phyloP scores from a whole-genome alignment of 2,113 vertebrate genomes.

The Ptychochromis oligacanthus region DNA sequence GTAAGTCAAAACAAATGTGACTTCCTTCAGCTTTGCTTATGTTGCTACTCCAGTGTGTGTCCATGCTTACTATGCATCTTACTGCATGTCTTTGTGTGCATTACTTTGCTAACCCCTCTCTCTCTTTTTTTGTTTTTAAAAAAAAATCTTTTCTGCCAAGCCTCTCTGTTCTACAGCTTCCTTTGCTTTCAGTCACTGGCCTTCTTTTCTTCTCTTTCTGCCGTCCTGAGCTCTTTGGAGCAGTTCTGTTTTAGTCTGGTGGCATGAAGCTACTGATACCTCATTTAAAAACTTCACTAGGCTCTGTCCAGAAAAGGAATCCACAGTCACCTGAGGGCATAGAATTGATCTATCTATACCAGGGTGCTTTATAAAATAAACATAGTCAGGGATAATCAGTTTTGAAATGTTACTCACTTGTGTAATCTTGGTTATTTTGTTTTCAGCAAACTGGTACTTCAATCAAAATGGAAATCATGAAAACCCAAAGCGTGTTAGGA shows the following conservation, averaged over 20 bases:
- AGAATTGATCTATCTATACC: background rate
- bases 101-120: conserved; percentile 14
- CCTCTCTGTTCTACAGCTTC: conserved; percentile 83
- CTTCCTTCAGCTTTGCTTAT: background rate
- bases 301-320: conserved; percentile 49
- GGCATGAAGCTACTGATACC: conserved; percentile 94
- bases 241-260: conserved; percentile 98
- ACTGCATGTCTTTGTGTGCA: conserved; percentile 42
- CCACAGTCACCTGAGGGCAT: background rate
- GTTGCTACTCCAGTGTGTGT: background rate
- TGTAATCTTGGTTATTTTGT: background rate
- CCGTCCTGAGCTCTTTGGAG: conserved; percentile 92
- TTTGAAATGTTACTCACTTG: background rate
- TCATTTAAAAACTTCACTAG: conserved; percentile 66
- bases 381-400: background rate
- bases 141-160: conserved; percentile 45
- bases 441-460: background rate
- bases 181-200: conserved; percentile 77
- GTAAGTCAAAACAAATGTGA: background rate
- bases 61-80: background rate
- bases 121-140: conserved; percentile 14
- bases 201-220: conserved; percentile 78
- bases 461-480: background rate
- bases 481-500: background rate
- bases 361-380: background rate